Percentiles rank a stretch among this genome's conserved stretches.
Evolutionary conservation across 2,888 invertebrate genomes (phyloP).

Genomic region (Leucophora obtusa): DNA sequence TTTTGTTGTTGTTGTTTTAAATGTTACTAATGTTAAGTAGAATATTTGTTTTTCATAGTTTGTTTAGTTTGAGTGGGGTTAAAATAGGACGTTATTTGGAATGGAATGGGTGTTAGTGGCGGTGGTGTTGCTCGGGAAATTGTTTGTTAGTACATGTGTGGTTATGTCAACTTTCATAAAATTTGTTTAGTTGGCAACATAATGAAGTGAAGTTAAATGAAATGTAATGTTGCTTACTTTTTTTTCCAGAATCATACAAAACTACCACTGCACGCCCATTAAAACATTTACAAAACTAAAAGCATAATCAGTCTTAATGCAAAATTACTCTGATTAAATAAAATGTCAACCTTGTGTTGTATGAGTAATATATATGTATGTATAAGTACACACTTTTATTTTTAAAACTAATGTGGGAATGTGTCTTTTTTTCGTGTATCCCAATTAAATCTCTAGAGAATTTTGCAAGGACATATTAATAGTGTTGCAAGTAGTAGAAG

Average conservation of each 20-base stretch:
- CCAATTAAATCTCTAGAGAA: not conserved
- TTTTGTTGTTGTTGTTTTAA: constrained; percentile 11
- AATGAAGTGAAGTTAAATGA: constrained; percentile 67
- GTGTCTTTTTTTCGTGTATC: too few relatives aligned
- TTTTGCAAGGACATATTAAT: not conserved
- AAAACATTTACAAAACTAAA: constrained; percentile 44
- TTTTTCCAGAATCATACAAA: constrained; percentile 41
- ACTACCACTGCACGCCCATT: constrained; percentile 70
- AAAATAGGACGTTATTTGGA: constrained; percentile 33
- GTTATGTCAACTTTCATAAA: constrained; percentile 76
- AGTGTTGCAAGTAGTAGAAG: not conserved
- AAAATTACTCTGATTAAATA: constrained; percentile 58
- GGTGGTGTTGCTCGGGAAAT: not conserved
- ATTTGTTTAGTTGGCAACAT: constrained; percentile 74
- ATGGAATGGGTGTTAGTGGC: not conserved
- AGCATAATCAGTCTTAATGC: constrained; percentile 60
- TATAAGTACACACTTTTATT: too few relatives aligned
- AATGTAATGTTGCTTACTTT: constrained; percentile 32
- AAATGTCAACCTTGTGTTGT: constrained; percentile 57
- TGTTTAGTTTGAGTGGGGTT: constrained; percentile 46
- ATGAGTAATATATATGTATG: not conserved
- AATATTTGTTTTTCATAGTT: constrained; percentile 60
- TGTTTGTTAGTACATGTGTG: constrained; percentile 69
- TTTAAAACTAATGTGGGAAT: too few relatives aligned
- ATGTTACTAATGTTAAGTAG: constrained; percentile 53